These are phyloP conservation scores for Camponotus vicinus DNA, from an alignment of 1,140 invertebrate species.

Conservation along the genomic window DNA sequence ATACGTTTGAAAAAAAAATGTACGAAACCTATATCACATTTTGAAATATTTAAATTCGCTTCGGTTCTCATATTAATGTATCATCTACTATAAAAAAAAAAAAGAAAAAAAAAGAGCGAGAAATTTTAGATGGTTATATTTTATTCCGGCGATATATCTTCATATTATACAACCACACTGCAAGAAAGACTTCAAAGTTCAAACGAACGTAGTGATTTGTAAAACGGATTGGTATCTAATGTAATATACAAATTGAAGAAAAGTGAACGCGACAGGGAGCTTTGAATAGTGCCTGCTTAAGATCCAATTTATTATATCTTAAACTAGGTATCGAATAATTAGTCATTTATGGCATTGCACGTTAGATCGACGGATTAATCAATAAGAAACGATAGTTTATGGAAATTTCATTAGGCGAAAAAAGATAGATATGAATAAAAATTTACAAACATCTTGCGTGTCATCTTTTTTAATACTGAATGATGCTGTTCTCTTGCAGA, in stretches of 20 bases:
- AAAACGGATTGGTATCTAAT: conserved; percentile 68
- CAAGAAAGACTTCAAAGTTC: conserved; percentile 70
- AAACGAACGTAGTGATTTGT: conserved; percentile 68
- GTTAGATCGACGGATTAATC: not conserved
- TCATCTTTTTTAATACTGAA: not conserved
- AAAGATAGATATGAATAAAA: not conserved
- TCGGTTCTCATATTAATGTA: conserved; percentile 36
- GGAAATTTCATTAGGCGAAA: not conserved
- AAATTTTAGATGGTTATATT: conserved; percentile 56
- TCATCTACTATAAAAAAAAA: conserved; percentile 1
- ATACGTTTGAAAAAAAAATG: conserved; percentile 19
- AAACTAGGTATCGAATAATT: conserved; percentile 69
- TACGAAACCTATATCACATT: conserved; percentile 26
- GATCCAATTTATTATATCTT: conserved; percentile 77
- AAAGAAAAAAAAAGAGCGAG: conserved; percentile 26
- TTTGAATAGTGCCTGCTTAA: conserved; percentile 86
- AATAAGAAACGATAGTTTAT: not conserved
- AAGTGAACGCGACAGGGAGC: conserved; percentile 77
- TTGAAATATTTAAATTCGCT: conserved; percentile 16
- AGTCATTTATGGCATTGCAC: conserved; percentile 29
- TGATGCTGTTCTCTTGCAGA: not conserved
- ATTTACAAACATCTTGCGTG: not conserved
- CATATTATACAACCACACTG: conserved; percentile 47
- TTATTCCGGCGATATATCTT: conserved; percentile 53
- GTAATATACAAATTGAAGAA: conserved; percentile 70